Percentiles rank a stretch among this genome's conserved stretches.
phyloP scores from a whole-genome alignment of 1,140 invertebrate species.

The Drosophila mayri region DNA sequence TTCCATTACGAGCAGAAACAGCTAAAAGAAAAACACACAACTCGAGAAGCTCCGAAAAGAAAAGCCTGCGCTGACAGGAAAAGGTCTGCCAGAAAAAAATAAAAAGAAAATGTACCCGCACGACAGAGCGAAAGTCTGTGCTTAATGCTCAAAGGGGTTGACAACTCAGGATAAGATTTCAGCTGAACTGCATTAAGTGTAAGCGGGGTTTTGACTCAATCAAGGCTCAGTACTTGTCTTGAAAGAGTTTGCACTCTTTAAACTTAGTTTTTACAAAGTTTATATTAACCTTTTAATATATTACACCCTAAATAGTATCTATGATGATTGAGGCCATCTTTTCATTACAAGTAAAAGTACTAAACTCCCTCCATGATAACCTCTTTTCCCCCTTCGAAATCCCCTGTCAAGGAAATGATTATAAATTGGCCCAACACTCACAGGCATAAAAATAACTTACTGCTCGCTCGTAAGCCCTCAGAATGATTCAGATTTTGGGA shows the following conservation, averaged over 20 bases:
- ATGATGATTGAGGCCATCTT: background rate
- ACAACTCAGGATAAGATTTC: constrained; percentile 17
- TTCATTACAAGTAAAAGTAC: background rate
- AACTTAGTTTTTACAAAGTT: background rate
- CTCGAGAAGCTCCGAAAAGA: constrained; percentile 39
- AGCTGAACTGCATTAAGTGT: constrained; percentile 3
- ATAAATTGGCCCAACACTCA: constrained; percentile 19
- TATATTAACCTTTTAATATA: background rate
- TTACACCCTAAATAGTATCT: background rate
- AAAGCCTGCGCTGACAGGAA: constrained; percentile 63
- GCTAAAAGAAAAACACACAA: constrained; percentile 38
- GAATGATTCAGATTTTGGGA: constrained; percentile 27
- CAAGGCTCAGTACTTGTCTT: background rate
- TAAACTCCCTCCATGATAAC: background rate
- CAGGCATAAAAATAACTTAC: constrained; percentile 6
- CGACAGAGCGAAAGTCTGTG: background rate
- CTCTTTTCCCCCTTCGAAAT: background rate
- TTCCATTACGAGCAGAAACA: constrained; percentile 66
- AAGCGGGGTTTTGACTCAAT: background rate
- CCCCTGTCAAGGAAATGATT: constrained; percentile 16
- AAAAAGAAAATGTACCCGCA: background rate
- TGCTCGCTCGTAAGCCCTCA: constrained; percentile 1
- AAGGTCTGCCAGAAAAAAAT: constrained; percentile 3
- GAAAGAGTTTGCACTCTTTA: background rate
- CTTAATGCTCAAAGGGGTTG: constrained; percentile 21